Base-by-base conservation (phyloP, 2,797 vertebrate genomes). In the Agapornis canus region DNA sequence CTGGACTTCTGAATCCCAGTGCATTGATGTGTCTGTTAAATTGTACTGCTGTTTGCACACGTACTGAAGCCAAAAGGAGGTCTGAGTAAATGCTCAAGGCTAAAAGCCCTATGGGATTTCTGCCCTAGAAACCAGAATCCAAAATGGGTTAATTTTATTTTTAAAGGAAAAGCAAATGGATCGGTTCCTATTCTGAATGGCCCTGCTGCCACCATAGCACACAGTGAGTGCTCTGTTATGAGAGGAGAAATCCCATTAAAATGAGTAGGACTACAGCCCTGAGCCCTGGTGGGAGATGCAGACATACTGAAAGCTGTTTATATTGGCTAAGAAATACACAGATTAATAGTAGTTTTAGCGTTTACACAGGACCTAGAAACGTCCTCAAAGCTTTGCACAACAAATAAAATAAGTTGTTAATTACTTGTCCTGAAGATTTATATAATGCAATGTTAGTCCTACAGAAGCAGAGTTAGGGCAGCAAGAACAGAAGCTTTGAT, bases 41-140 rank as follows among this genome's bases (percentile, higher is more conserved):
- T 12, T 29, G 32, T 69, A 31, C 92, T 91, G 90, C 90, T 82
- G 35, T 54, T 75, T 89, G 86, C 23, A 8, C 65, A 89, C 27
- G 0, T 52, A 12, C 45, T 0, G 4, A 51, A 72, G 96, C 89
- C 95, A 92, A 86, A 63, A 65, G 69, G 72, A 95, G 29, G 51
- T 83, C 94, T 95, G 95, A 92, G 70, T 31, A 88, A 95, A 82
- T 76, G 91, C 72, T 88, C 91, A 90, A 90, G 59, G 72, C 92
- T 84, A 52, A 96, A 86, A 83, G 89, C 69, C 39, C 51, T 29
- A 2, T 43, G 63, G 89, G 85, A 90, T 84, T 89, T 72, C 85
- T 91, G 72, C 82, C 82, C 77, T 64, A 66, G 86, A 90, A 96
- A 90, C 40, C 85, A 91, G 89, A 68, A 65, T 57, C 52, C 82